These are phyloP conservation scores for Dicaeum eximium DNA, from an alignment of 2,113 vertebrate genomes.

Conservation along the genomic window DNA sequence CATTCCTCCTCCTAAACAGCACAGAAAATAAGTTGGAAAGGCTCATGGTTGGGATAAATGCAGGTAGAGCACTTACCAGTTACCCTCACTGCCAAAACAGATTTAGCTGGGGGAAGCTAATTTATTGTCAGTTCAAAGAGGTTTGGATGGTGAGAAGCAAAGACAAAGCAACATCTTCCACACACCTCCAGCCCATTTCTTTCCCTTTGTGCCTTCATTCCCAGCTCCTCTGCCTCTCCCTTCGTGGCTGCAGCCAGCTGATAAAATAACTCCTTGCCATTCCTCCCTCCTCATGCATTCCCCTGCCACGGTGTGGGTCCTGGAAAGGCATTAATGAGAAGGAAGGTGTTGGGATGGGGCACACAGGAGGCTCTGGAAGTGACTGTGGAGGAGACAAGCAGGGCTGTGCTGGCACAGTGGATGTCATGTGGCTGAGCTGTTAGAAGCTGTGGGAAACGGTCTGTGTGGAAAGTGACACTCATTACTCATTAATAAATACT, in stretches of 20 bases:
- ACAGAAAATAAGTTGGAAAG: not conserved
- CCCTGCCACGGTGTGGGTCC: fast-evolving
- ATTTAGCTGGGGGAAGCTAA: not conserved
- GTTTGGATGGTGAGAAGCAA: not conserved
- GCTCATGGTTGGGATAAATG: not conserved
- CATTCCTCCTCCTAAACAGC: not conserved
- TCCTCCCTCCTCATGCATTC: not conserved
- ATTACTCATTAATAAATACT: not conserved
- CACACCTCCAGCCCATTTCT: too few relatives aligned
- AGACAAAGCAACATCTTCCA: not conserved
- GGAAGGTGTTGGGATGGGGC: not conserved
- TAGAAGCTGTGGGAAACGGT: not conserved
- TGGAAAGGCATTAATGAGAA: not conserved
- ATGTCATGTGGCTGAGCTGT: not conserved
- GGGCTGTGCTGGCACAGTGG: fast-evolving
- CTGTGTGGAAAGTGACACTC: not conserved
- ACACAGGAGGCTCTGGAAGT: not conserved
- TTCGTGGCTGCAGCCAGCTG: not conserved
- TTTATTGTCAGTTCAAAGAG: not conserved
- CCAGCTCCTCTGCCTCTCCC: not conserved
- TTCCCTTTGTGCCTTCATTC: not conserved
- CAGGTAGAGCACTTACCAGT: not conserved
- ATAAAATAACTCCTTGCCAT: not conserved
- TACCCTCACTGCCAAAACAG: not conserved
- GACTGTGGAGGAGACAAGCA: not conserved